Evolutionary conservation across 2,113 vertebrate genomes (phyloP), one percentile per base, ranked within the genome.

Genomic region (Solea solea): DNA sequence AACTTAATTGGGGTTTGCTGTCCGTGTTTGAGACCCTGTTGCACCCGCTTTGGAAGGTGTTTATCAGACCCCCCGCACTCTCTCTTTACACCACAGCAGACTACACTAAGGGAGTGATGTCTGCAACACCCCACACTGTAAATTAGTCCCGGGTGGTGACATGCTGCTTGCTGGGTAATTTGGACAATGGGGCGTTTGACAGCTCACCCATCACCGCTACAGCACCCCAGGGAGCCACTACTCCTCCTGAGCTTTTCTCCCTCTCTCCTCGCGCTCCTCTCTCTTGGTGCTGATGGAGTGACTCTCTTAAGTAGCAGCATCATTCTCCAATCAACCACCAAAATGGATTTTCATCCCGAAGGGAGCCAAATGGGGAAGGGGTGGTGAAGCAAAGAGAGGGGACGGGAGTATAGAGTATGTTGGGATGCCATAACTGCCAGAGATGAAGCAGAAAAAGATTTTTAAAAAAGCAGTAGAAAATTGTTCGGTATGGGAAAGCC

Each of bases 161-260:
- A 89, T 83, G 79, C 86, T 87, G 85, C 93, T 91, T 87, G 90
- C 90, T 80, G 90, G 85, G 78, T 93, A 88, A 88, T 95, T 96
- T 96, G 94, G 94, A 95, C 91, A 93, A 92, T 93, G 87, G 94
- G 91, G 92, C 92, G 0, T 96, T 95, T 95, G 95, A 95, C 95
- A 97, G 94, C 94, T 93, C 84, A 93, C 93, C 92, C 80, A 90
- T 95, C 95, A 96, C 60, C 57, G 66, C 49, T 76, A 91, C 83
- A 60, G 80, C 84, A 81, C 93, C 93, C 94, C 50, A 16, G 88
- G 92, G 92, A 94, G 88, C 90, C 88, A 70, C 68, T 92, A 93
- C 90, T 84, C 90, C 90, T 90, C 87, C 81, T 85, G 67, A 78
- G 83, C 84, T 94, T 90, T 89, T 92, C 89, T 90, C 84, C 86